Evolutionary conservation across 2,888 invertebrate genomes (phyloP).

Genomic region (Coelogynopora nodosa): DNA sequence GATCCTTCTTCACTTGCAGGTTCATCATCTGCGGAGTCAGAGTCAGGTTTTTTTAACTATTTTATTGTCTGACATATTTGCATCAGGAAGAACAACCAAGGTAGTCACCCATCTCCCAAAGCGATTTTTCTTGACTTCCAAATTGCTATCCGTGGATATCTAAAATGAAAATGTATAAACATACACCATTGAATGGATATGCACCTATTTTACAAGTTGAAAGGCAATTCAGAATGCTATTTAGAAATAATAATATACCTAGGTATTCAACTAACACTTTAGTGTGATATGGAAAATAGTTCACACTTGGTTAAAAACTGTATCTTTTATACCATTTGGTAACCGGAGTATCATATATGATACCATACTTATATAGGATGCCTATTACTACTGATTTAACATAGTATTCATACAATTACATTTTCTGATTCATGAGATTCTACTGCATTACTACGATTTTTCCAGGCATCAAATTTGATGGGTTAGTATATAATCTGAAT

Average conservation of each 20-base stretch:
- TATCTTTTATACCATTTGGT: neutral
- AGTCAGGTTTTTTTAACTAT: neutral
- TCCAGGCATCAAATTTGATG: neutral
- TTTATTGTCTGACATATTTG: neutral
- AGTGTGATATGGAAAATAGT: no score
- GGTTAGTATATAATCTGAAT: neutral
- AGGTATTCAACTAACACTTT: no score
- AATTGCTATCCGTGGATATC: neutral
- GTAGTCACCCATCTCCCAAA: neutral
- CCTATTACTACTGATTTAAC: neutral
- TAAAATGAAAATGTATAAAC: neutral
- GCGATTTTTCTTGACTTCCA: neutral
- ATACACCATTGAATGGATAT: neutral
- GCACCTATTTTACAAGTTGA: neutral
- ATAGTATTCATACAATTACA: neutral
- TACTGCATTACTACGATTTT: neutral
- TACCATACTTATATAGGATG: neutral
- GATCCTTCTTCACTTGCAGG: neutral
- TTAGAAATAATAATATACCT: no score
- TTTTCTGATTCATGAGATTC: neutral
- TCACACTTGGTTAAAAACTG: neutral
- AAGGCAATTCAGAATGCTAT: neutral
- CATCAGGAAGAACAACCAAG: neutral
- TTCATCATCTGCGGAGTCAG: neutral
- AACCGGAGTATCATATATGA: neutral